Evolutionary conservation across 1,140 invertebrate genomes (phyloP).

Genomic region (Orchesella cincta): DNA sequence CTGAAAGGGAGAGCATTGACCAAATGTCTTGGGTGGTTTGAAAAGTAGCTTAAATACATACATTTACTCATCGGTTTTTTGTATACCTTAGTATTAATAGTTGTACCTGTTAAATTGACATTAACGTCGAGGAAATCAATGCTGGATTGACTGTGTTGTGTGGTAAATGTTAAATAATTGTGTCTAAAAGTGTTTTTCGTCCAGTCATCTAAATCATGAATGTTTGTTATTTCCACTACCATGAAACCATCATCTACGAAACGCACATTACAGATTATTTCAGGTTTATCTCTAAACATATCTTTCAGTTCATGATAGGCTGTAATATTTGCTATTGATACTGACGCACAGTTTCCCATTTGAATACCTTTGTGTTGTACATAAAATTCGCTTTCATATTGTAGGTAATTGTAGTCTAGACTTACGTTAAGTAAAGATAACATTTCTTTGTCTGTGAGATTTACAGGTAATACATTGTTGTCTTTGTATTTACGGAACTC

Average conservation of each 20-base stretch:
- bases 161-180: neutral
- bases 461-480: neutral
- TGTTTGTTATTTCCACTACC: neutral
- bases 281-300: neutral
- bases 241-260: conserved; percentile 5
- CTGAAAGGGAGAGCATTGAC: neutral
- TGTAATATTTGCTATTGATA: conserved; percentile 4
- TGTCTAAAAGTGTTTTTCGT: neutral
- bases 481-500: no score
- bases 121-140: conserved; percentile 13
- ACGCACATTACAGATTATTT: neutral
- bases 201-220: neutral
- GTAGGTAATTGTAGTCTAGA: neutral
- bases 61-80: neutral
- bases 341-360: conserved; percentile 2
- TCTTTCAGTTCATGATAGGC: neutral
- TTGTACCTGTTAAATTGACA: neutral
- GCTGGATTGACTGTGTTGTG: neutral
- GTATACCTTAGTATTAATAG: neutral
- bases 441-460: neutral
- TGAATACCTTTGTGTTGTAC: conserved; percentile 1
- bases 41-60: neutral
- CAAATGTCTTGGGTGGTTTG: conserved; percentile 4
- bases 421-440: neutral
- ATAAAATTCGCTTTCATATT: neutral